Base-by-base conservation (phyloP, 2,113 vertebrate species). In the Lasiurus borealis region DNA sequence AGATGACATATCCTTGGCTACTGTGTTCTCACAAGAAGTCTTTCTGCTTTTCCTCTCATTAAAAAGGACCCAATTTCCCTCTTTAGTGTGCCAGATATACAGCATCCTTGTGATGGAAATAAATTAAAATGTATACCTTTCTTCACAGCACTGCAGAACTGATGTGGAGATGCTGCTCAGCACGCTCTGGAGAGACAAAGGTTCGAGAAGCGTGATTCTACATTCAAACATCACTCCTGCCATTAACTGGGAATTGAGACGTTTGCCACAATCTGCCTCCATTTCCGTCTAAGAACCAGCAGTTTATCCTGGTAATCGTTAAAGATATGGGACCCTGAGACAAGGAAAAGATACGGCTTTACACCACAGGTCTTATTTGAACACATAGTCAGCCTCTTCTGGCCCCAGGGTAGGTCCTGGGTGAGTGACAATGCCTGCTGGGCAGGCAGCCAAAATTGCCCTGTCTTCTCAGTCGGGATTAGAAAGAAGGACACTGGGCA, bases 171-270 rank as follows among this genome's bases (percentile, higher is more conserved):
- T 0, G 59, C 46, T 2, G 2, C 57, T 46, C 44, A 29, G 75
- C 1, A 4, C 2, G 0, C 40, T 36, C 2, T 0, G 5, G 16
- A n/a, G 5, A 54, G 18, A 6, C 4, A 11, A 10, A 14, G 34
- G 4, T 19, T 40, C 2, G 0, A 16, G 34, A 64, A 6, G 7
- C 5, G 1, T 0, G 1, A 4, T 0, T 23, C 59, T 19, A 31
- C n/a, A 0, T 59, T 23, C 40, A 5, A 1, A 16, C 16, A 7
- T 2, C 64, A 46, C 9, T 48, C 52, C 6, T 16, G 27, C 73
- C 50, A 1, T 66, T 48, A 19, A 19, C 1, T 46, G 10, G 71
- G 8, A 52, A 16, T 2, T 18, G 25, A 69, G 34, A 31, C 9
- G 11, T 62, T 76, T 5, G 7, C 62, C 54, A 19, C 18, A 34